Evolutionary conservation across 2,797 vertebrate species (phyloP).

Genomic region (Labeo calbasu): DNA sequence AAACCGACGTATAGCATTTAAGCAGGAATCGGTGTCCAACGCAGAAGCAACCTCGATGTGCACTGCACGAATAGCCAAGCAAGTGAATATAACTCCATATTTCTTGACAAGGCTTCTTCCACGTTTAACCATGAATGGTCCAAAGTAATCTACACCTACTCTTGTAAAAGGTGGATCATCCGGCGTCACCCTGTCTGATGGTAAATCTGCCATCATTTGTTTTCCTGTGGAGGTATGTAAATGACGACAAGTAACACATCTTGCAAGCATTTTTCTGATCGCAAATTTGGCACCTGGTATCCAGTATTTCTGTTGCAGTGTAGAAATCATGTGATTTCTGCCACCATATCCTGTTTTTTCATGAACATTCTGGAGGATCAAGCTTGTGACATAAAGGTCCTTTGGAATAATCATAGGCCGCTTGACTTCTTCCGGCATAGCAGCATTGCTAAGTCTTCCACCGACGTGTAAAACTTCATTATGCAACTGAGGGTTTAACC

Average conservation of each 20-base stretch:
- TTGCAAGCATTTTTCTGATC: neutral
- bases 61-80: neutral
- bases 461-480: neutral
- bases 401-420: neutral
- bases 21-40: neutral
- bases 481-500: neutral
- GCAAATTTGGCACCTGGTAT: neutral
- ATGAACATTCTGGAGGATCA: neutral
- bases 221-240: neutral
- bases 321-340: neutral
- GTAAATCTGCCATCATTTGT: neutral
- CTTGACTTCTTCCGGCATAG: neutral
- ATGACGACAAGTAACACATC: neutral
- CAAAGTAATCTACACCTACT: slow-evolving; percentile 10
- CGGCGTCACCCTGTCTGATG: neutral
- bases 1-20: neutral
- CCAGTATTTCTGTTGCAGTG: slow-evolving; percentile 1
- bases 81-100: neutral
- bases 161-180: neutral
- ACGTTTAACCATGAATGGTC: slow-evolving; percentile 11
- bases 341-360: neutral
- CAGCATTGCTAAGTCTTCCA: neutral
- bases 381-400: neutral
- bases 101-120: neutral
- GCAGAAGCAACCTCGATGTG: neutral